Base-by-base conservation (phyloP, 2,797 vertebrate genomes). In the Poeciliopsis turneri region DNA sequence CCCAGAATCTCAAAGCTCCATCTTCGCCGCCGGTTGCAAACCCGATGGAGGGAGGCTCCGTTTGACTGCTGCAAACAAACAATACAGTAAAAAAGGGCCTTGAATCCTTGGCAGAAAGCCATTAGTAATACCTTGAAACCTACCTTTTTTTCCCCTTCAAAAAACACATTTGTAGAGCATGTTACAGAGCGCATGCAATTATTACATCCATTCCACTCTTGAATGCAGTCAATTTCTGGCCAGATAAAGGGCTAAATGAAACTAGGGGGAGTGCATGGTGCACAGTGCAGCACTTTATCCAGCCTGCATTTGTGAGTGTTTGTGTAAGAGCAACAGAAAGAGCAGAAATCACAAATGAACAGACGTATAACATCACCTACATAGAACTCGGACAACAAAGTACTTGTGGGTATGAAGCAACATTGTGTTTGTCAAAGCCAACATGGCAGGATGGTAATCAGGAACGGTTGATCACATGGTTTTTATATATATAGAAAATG, bases 161-260 rank as follows among this genome's bases (percentile, higher is more conserved):
- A 90, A 51, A 89, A 87, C 82, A 90, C 86, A 90, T 91, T 90
- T 91, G 87, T 47, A 1, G 85, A 78, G 86, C 88, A 94, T 91
- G 90, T 86, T 93, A 94, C 92, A 90, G 91, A 93, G 90, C 90
- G 89, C 89, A 92, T 87, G 89, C 88, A 93, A 92, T 94, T 91
- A 93, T 92, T 91, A 90, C 91, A 91, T 91, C 90, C 88, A 94
- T 93, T 93, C 90, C 88, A 81, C 84, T 87, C 83, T 75, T 92
- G 90, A 94, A 93, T 91, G 88, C 92, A 91, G 82, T 90, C 91
- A 90, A 94, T 94, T 93, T 92, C 90, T 88, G 74, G 57, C 69
- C 78, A 88, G 79, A 92, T 90, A 91, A 89, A 92, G 83, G 89
- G 86, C 90, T 90, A 89, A 94, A 93, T 93, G 84, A 93, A 94